Evolutionary conservation across 1,140 invertebrate species (phyloP).

Genomic region (Aphelenchoides avenae): DNA sequence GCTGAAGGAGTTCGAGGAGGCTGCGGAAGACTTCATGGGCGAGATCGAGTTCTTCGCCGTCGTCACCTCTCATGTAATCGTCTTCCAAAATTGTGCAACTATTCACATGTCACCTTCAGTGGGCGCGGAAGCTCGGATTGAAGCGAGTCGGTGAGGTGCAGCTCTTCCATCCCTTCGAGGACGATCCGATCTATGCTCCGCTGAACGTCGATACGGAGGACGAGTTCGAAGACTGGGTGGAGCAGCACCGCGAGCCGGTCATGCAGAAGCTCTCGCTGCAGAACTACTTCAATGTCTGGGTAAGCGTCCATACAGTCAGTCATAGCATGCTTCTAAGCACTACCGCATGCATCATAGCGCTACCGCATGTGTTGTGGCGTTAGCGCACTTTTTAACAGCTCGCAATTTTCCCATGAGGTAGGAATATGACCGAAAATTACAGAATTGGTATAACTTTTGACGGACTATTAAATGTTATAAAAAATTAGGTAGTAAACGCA

Average conservation of each 20-base stretch:
- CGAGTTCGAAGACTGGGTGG: slow-evolving; percentile 59
- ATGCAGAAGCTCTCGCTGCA: slow-evolving; percentile 58
- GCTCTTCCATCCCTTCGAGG: slow-evolving; percentile 56
- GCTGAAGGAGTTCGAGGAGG: slow-evolving; percentile 58
- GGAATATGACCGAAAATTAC: too few relatives aligned
- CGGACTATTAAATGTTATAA: too few relatives aligned
- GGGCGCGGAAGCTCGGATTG: slow-evolving; percentile 57
- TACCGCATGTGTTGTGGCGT: too few relatives aligned
- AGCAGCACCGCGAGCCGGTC: slow-evolving; percentile 57
- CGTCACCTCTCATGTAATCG: slow-evolving; percentile 51
- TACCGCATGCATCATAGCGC: too few relatives aligned
- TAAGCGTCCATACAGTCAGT: too few relatives aligned
- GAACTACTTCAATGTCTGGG: slow-evolving; percentile 59
- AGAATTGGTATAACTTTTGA: too few relatives aligned
- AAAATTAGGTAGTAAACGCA: too few relatives aligned
- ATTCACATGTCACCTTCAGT: slow-evolving; percentile 34
- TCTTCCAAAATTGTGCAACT: slow-evolving; percentile 14
- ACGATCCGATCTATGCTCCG: slow-evolving; percentile 58
- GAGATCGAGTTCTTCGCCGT: slow-evolving; percentile 59
- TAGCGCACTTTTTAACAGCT: slow-evolving; percentile 11
- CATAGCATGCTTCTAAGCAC: not conserved
- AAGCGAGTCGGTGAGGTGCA: slow-evolving; percentile 57
- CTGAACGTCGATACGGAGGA: slow-evolving; percentile 57
- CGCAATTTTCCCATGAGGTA: too few relatives aligned
- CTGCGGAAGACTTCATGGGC: slow-evolving; percentile 59